Percentiles rank a stretch among this genome's conserved stretches.
Conservation (phyloP, 1,140 invertebrate species). For the Papilio xuthus region DNA sequence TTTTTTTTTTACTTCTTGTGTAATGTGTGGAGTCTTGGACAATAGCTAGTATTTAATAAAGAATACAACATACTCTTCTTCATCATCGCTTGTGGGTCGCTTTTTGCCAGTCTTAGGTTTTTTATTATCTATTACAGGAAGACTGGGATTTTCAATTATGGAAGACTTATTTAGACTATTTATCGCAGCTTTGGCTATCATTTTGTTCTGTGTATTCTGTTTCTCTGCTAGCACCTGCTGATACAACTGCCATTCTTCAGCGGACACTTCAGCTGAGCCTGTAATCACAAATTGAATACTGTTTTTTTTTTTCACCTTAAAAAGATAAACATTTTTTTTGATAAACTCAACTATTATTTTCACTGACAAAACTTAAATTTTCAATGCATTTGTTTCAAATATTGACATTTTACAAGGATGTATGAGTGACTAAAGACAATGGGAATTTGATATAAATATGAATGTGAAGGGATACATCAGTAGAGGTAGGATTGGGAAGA, state of each 20-base stretch:
- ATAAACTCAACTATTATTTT: too few relatives aligned
- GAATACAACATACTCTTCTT: slow-evolving; percentile 63
- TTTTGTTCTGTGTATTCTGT: slow-evolving; percentile 57
- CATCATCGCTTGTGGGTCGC: slow-evolving; percentile 60
- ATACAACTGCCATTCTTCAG: slow-evolving; percentile 75
- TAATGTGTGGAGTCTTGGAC: too few relatives aligned
- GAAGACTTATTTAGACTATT: slow-evolving; percentile 35
- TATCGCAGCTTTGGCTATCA: slow-evolving; percentile 40
- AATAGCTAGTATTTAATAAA: not conserved
- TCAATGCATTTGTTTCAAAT: too few relatives aligned
- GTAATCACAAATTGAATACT: slow-evolving; percentile 28
- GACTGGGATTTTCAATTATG: slow-evolving; percentile 46
- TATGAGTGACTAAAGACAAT: too few relatives aligned
- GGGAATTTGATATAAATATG: too few relatives aligned
- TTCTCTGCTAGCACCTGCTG: slow-evolving; percentile 73
- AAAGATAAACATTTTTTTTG: too few relatives aligned
- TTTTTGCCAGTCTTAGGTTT: slow-evolving; percentile 51
- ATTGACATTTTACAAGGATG: too few relatives aligned
- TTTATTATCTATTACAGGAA: slow-evolving; percentile 42
- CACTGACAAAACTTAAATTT: too few relatives aligned
- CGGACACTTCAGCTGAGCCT: slow-evolving; percentile 72
- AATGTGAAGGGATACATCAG: too few relatives aligned
- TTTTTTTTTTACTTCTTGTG: too few relatives aligned
- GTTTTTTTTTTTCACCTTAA: not conserved
- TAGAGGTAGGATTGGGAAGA: too few relatives aligned